Percentiles rank a stretch among this genome's conserved stretches.
Evolutionary conservation across 2,888 invertebrate species (phyloP).

Genomic region (Leptura quadrifasciata): DNA sequence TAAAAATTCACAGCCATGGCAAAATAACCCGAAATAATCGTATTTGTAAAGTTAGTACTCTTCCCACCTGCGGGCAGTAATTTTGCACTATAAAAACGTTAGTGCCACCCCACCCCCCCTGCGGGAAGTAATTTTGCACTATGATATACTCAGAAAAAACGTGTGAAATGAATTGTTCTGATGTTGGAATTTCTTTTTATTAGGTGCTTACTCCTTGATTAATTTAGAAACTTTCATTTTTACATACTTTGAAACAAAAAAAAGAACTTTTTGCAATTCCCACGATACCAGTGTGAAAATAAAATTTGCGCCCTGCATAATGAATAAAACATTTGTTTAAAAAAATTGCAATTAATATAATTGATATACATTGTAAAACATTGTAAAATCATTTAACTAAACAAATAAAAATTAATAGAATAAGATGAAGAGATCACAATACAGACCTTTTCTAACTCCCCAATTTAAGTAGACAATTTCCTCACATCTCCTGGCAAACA

Average conservation of each 20-base stretch:
- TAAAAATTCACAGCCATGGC: too few species aligned
- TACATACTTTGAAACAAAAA: neutral
- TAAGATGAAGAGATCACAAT: slow-evolving; percentile 43
- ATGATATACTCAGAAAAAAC: too few species aligned
- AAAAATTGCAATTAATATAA: slow-evolving; percentile 48
- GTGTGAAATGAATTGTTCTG: too few species aligned
- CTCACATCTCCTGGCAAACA: slow-evolving; percentile 29
- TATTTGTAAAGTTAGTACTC: too few species aligned
- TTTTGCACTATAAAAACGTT: too few species aligned
- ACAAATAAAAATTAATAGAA: slow-evolving; percentile 25
- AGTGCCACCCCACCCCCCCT: too few species aligned
- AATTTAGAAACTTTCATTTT: too few species aligned
- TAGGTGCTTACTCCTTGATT: too few species aligned
- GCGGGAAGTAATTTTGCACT: too few species aligned
- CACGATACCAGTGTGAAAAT: neutral
- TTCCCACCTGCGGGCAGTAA: too few species aligned
- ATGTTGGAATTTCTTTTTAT: too few species aligned
- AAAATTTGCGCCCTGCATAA: slow-evolving; percentile 23
- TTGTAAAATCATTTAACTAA: slow-evolving; percentile 37
- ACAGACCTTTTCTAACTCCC: slow-evolving; percentile 39
- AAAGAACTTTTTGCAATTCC: neutral
- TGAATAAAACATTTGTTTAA: slow-evolving; percentile 9
- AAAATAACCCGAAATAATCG: too few species aligned
- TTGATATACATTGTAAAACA: slow-evolving; percentile 46
- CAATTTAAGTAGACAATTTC: slow-evolving; percentile 36